Conservation (phyloP, 2,888 invertebrate species). For the Macrosoma leucophasiata region DNA sequence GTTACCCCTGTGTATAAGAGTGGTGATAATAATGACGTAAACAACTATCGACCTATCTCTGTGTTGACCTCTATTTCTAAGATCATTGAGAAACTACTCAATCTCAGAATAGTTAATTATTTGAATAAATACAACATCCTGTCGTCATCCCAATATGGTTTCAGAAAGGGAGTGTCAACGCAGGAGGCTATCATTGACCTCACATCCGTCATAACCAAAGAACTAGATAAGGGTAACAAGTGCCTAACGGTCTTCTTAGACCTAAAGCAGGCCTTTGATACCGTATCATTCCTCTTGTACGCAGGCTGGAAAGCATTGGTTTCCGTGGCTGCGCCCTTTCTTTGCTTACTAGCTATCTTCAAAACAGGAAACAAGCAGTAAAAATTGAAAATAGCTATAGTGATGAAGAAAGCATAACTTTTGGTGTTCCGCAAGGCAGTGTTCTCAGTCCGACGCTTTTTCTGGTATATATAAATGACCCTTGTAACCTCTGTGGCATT, state of each 20-base stretch:
- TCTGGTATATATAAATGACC: conserved; percentile 6
- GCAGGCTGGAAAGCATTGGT: conserved; percentile 12
- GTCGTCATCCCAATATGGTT: conserved; percentile 18
- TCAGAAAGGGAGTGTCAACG: conserved; percentile 12
- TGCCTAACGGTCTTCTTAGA: conserved; percentile 16
- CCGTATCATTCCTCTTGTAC: conserved; percentile 13
- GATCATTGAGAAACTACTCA: conserved; percentile 15
- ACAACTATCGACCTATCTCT: conserved; percentile 17
- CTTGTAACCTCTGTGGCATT: neutral
- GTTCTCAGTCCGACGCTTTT: conserved; percentile 13
- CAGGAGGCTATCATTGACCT: conserved; percentile 11
- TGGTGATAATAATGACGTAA: conserved; percentile 8
- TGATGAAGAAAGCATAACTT: too few relatives aligned
- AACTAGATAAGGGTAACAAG: conserved; percentile 14
- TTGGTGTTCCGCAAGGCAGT: conserved; percentile 8
- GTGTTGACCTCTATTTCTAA: conserved; percentile 16
- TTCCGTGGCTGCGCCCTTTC: conserved; percentile 7
- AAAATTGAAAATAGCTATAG: too few relatives aligned
- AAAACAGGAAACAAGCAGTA: neutral
- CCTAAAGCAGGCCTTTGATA: conserved; percentile 19
- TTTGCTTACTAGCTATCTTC: conserved; percentile 1
- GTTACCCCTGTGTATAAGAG: conserved; percentile 12
- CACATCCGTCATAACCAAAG: conserved; percentile 5
- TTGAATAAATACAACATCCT: conserved; percentile 12
- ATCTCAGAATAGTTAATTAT: conserved; percentile 13